phyloP scores from a whole-genome alignment of 1,140 invertebrate species.

The Drosophila ananassae region DNA sequence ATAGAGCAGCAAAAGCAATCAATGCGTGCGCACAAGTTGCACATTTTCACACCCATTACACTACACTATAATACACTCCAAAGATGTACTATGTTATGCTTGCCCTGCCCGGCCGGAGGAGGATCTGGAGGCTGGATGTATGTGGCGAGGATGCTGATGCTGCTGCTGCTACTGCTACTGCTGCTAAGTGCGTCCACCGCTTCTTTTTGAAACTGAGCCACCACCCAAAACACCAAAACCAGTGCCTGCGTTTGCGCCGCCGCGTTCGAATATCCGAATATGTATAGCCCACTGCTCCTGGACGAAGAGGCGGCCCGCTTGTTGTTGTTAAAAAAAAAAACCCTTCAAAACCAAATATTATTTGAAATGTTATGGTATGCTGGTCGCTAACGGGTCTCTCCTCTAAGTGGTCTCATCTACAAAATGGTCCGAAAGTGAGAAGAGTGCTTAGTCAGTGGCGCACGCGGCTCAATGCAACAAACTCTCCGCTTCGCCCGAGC shows the following conservation, averaged over 20 bases:
- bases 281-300: conserved; percentile 65
- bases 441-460: conserved; percentile 64
- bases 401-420: conserved; percentile 35
- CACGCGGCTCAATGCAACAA: conserved; percentile 78
- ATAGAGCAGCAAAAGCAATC: conserved; percentile 26
- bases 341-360: conserved; percentile 14
- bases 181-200: conserved; percentile 65
- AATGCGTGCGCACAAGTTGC: conserved; percentile 11
- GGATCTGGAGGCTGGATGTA: conserved; percentile 8
- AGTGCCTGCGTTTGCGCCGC: conserved; percentile 64
- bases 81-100: conserved; percentile 20
- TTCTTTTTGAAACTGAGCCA: conserved; percentile 18
- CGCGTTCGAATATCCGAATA: conserved; percentile 30
- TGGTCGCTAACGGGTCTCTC: conserved; percentile 34
- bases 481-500: conserved; percentile 65
- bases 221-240: conserved; percentile 40
- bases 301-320: conserved; percentile 62
- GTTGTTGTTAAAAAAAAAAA: conserved; percentile 46
- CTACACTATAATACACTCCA: conserved; percentile 25
- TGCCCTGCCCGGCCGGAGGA: conserved; percentile 26
- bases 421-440: conserved; percentile 35
- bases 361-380: conserved; percentile 13
- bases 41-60: conserved; percentile 32
- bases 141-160: conserved; percentile 1
- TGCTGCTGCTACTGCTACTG: conserved; percentile 45